Evolutionary conservation across 2,113 vertebrate species (phyloP).

Genomic region (Pluvianellus socialis): DNA sequence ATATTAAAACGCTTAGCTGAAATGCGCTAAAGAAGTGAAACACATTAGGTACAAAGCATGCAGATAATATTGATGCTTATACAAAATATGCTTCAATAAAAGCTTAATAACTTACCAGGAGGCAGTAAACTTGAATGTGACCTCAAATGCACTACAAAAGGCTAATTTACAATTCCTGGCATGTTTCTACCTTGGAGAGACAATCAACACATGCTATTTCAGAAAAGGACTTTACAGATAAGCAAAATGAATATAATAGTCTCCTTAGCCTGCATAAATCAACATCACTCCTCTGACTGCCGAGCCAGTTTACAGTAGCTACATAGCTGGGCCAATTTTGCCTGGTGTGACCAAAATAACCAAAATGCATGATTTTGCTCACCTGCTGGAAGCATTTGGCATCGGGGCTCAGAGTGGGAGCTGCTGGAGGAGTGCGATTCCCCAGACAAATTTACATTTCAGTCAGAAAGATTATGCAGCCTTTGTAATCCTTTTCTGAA

Average conservation of each 20-base stretch:
- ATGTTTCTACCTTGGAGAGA: not conserved
- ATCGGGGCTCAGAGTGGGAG: not conserved
- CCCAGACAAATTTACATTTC: conserved; percentile 6
- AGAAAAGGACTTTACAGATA: conserved; percentile 6
- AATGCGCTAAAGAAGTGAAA: not conserved
- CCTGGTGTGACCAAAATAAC: not conserved
- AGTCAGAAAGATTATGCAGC: not conserved
- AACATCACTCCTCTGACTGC: not conserved
- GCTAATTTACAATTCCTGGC: conserved; percentile 23
- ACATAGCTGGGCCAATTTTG: not conserved
- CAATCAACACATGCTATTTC: not conserved
- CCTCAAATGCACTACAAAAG: not conserved
- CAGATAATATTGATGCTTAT: not conserved
- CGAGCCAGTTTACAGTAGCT: not conserved
- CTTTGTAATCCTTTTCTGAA: not conserved
- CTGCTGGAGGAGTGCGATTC: not conserved
- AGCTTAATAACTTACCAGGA: conserved; percentile 34
- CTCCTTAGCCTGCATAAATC: not conserved
- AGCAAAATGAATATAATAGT: not conserved
- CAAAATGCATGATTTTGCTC: not conserved
- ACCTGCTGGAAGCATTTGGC: not conserved
- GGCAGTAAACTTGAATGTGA: not conserved
- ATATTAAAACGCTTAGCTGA: not conserved
- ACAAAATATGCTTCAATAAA: conserved; percentile 46
- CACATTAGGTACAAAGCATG: not conserved